phyloP scores from a whole-genome alignment of 2,113 vertebrate species.

The Oreocharis arfaki region DNA sequence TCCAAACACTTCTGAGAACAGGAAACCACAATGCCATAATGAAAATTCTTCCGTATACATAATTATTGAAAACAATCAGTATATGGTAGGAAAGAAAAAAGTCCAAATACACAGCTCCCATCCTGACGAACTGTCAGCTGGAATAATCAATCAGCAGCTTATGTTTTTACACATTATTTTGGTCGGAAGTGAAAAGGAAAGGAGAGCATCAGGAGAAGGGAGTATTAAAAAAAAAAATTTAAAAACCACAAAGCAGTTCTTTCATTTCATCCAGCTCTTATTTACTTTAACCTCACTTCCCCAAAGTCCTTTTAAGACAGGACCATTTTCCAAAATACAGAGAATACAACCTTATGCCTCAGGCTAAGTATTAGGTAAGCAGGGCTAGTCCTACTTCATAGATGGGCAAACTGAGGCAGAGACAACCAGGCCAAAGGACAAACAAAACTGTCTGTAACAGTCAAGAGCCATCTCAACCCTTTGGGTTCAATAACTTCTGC shows the following conservation, averaged over 20 bases:
- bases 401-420: not conserved
- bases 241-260: not conserved
- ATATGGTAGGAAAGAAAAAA: not conserved
- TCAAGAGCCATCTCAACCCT: not conserved
- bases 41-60: conserved; percentile 12
- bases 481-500: not conserved
- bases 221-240: not conserved
- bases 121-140: not conserved
- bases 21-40: conserved; percentile 41
- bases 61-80: conserved; percentile 36
- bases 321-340: not conserved
- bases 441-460: not conserved
- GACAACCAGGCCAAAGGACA: not conserved
- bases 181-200: not conserved
- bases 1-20: conserved; percentile 55
- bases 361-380: not conserved
- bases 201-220: not conserved
- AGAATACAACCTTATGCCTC: not conserved
- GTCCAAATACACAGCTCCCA: not conserved
- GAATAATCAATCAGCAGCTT: not conserved
- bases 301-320: not conserved
- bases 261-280: not conserved
- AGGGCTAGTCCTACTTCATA: not conserved
- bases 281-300: not conserved
- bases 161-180: not conserved